Conservation (phyloP, 2,888 invertebrate genomes). For the Luperina testacea region DNA sequence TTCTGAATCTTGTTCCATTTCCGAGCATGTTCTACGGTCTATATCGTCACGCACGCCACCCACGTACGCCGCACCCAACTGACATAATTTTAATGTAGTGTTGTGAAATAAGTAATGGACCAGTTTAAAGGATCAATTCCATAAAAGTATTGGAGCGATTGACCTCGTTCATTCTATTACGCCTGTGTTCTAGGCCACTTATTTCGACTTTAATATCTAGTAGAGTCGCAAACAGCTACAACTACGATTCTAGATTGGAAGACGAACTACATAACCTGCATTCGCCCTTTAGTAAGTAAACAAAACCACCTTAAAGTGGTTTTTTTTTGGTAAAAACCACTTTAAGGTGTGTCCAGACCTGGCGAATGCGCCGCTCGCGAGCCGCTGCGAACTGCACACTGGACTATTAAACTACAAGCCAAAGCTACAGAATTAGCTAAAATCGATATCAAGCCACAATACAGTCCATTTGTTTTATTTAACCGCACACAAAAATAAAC, state of each 20-base stretch:
- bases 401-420: neutral
- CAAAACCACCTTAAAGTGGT: no score
- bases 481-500: conserved; percentile 31
- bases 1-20: neutral
- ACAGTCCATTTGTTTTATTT: conserved; percentile 12
- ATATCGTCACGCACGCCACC: neutral
- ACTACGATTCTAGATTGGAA: no score
- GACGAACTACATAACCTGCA: no score
- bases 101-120: conserved; percentile 24
- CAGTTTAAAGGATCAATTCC: conserved; percentile 25
- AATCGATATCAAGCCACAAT: conserved; percentile 56
- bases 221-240: no score
- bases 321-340: no score
- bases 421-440: conserved; percentile 41
- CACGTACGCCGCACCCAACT: neutral
- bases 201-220: neutral
- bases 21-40: neutral
- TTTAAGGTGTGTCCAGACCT: no score
- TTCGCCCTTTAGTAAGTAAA: no score
- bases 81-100: conserved; percentile 1
- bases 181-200: neutral
- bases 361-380: no score
- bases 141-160: conserved; percentile 14
- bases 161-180: conserved; percentile 17
- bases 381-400: neutral